Evolutionary conservation across 2,113 vertebrate genomes (phyloP), one percentile per base, ranked within the genome.

Genomic region (Petroica traversi): DNA sequence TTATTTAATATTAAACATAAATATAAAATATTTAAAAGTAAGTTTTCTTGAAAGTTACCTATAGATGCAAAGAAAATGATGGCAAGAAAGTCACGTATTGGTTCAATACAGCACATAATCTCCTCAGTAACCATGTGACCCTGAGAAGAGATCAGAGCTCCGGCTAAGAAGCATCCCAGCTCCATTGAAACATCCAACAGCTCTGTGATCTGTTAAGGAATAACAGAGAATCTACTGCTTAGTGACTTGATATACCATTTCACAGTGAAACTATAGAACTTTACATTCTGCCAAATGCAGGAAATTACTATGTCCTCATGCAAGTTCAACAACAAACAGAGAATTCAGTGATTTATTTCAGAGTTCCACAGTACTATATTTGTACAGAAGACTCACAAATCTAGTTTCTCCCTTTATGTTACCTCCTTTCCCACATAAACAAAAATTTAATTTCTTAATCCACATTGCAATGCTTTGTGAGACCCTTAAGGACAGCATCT

Each of bases 11-110:
- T 41, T 33, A 49, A 14, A 81, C 46, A 40, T 12, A 74, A 74
- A 40, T 31, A 67, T 10, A 1, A 67, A 29, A 40, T 67, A 66
- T 68, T 89, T 80, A 54, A 5, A 91, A 93, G 11, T 36, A 86
- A 46, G 8, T 63, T 91, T 67, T 89, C 48, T 72, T 59, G 69
- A 20, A 63, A 67, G 95, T 98, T 97, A 99, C 99, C 99, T 96
- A 99, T 99, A 38, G 99, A 99, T 15, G 99, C 98, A 77, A 99
- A 99, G 98, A 99, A 99, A 96, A 99, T 98, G 96, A 99, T 99
- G 83, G 99, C 98, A 90, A 99, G 98, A 95, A 99, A 99, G 97
- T 99, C 99, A 73, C 99, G 98, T 97, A 99, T 98, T 45, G 99
- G 99, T 97, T 99, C 99, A 23, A 99, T 97, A 95, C 98, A 99